phyloP scores from a whole-genome alignment of 2,113 vertebrate species.

The Desmodus rotundus region DNA sequence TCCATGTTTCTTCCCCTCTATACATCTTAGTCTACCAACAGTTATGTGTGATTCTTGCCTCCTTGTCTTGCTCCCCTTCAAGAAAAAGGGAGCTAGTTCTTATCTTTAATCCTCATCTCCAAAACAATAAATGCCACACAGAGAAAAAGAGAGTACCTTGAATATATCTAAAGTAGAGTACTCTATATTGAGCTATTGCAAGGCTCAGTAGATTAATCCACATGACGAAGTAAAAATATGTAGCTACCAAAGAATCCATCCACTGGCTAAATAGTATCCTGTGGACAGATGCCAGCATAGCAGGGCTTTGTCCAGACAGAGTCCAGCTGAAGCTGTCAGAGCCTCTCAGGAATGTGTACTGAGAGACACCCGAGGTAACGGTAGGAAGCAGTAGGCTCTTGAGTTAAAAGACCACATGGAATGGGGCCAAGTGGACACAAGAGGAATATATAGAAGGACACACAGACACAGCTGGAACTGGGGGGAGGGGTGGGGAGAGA shows the following conservation, averaged over 20 bases:
- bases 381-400: not conserved
- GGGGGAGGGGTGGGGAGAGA: fast-evolving
- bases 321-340: not conserved
- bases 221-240: not conserved
- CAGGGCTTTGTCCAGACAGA: not conserved
- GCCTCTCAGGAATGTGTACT: not conserved
- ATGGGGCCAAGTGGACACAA: not conserved
- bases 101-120: not conserved
- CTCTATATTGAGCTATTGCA: not conserved
- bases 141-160: not conserved
- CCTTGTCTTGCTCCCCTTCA: not conserved
- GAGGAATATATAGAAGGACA: not conserved
- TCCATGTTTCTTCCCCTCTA: not conserved
- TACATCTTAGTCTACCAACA: not conserved
- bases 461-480: not conserved
- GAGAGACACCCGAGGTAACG: not conserved
- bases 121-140: not conserved
- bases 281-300: not conserved
- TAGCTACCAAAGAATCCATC: not conserved
- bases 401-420: not conserved
- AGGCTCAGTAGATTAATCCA: not conserved
- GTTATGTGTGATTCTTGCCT: not conserved
- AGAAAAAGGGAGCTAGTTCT: not conserved
- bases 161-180: not conserved
- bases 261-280: not conserved